Percentiles rank a stretch among this genome's conserved stretches.
Conservation (phyloP, 1,140 invertebrate genomes). For the Ostrea denselamellosa region DNA sequence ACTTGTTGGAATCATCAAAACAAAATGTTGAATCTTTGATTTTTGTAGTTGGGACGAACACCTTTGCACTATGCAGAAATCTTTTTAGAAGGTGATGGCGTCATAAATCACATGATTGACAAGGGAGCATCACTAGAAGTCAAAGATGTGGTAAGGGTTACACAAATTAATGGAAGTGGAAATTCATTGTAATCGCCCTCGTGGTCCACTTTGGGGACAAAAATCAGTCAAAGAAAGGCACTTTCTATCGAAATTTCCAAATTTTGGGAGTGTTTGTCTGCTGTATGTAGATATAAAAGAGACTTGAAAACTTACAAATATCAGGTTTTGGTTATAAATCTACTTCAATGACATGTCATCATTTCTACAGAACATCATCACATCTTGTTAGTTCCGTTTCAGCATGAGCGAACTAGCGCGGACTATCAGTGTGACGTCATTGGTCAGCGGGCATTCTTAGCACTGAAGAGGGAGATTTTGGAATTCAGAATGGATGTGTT, state of each 20-base stretch:
- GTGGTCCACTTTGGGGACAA: too few relatives aligned
- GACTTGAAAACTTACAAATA: too few relatives aligned
- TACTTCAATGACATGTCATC: too few relatives aligned
- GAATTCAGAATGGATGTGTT: conserved; percentile 55
- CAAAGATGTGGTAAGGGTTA: conserved; percentile 49
- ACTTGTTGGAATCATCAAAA: not conserved
- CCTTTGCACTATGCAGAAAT: conserved; percentile 55
- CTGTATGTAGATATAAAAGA: too few relatives aligned
- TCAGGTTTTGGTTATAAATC: too few relatives aligned
- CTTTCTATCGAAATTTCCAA: too few relatives aligned
- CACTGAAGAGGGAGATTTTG: conserved; percentile 42
- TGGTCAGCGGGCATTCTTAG: conserved; percentile 44
- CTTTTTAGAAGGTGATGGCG: conserved; percentile 40
- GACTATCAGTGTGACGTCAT: conserved; percentile 47
- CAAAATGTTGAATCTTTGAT: not conserved
- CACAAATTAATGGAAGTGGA: too few relatives aligned
- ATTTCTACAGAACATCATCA: too few relatives aligned
- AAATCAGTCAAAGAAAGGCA: too few relatives aligned
- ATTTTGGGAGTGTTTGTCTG: too few relatives aligned
- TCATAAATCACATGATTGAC: conserved; percentile 26
- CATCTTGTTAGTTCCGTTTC: not conserved
- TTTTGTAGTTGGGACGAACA: conserved; percentile 51
- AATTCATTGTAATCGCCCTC: too few relatives aligned
- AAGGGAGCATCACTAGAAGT: conserved; percentile 10
- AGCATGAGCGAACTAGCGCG: conserved; percentile 50